Conservation (phyloP, 1,140 invertebrate genomes). For the Apis dorsata region DNA sequence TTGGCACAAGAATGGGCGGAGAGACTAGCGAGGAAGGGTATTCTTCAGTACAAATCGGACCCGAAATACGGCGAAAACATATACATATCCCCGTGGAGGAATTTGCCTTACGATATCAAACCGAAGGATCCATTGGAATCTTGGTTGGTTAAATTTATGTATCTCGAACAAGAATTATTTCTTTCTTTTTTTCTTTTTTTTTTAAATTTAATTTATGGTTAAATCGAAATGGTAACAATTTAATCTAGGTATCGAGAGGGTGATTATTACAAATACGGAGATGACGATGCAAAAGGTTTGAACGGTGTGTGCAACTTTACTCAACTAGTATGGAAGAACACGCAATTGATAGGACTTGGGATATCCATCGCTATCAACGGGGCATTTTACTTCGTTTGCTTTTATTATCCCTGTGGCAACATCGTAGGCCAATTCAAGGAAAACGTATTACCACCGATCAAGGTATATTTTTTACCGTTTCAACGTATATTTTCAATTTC, state of each 20-base stretch:
- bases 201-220: too few relatives aligned
- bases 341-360: conserved; percentile 83
- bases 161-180: too few relatives aligned
- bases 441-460: conserved; percentile 79
- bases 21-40: conserved; percentile 81
- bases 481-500: neutral
- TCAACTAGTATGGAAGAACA: conserved; percentile 84
- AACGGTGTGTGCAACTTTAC: conserved; percentile 81
- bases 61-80: conserved; percentile 83
- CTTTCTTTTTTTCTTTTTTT: too few relatives aligned
- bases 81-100: conserved; percentile 81
- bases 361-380: conserved; percentile 79
- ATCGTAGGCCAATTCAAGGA: conserved; percentile 81
- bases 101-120: conserved; percentile 66
- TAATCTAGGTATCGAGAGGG: conserved; percentile 65
- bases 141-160: conserved; percentile 67
- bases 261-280: conserved; percentile 63
- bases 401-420: conserved; percentile 87
- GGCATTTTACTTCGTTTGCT: conserved; percentile 83
- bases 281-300: conserved; percentile 32
- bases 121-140: conserved; percentile 65
- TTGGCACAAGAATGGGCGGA: conserved; percentile 84
- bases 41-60: conserved; percentile 80
- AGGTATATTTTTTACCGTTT: conserved; percentile 13
- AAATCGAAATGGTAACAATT: too few relatives aligned